phyloP scores from a whole-genome alignment of 92 coral and sea anemone species.

The Porites lobata region DNA sequence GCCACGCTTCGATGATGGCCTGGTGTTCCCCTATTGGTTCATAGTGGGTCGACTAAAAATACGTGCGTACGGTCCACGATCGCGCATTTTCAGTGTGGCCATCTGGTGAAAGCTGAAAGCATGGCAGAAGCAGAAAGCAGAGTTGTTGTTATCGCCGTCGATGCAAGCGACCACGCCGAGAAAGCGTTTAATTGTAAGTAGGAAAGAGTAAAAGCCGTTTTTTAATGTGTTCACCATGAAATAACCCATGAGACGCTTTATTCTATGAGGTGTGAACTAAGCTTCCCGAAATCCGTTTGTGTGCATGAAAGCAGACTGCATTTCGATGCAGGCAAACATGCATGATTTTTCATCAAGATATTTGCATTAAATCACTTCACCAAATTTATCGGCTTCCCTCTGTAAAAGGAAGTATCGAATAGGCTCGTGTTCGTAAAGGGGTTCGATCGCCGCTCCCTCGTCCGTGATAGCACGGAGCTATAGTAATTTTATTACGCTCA shows the following conservation, averaged over 20 bases:
- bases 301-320: background rate
- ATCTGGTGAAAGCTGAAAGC: background rate
- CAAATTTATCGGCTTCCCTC: background rate
- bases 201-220: background rate
- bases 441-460: too few species aligned
- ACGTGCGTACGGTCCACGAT: too few species aligned
- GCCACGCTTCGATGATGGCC: background rate
- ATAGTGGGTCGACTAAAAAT: too few species aligned
- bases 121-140: conserved; percentile 22
- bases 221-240: background rate
- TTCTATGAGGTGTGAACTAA: background rate
- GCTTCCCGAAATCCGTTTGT: background rate
- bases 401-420: too few species aligned
- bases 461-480: background rate
- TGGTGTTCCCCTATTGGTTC: too few species aligned
- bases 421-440: too few species aligned
- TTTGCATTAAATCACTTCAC: background rate
- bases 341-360: background rate
- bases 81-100: too few species aligned
- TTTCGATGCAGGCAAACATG: background rate
- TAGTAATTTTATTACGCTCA: background rate
- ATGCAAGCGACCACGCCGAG: conserved; percentile 48
- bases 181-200: conserved; percentile 52
- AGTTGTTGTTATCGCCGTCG: conserved; percentile 46
- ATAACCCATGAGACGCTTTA: background rate